These are phyloP conservation scores for Drosophila nigricruria DNA, from an alignment of 2,888 invertebrate genomes.

Conservation along the genomic window DNA sequence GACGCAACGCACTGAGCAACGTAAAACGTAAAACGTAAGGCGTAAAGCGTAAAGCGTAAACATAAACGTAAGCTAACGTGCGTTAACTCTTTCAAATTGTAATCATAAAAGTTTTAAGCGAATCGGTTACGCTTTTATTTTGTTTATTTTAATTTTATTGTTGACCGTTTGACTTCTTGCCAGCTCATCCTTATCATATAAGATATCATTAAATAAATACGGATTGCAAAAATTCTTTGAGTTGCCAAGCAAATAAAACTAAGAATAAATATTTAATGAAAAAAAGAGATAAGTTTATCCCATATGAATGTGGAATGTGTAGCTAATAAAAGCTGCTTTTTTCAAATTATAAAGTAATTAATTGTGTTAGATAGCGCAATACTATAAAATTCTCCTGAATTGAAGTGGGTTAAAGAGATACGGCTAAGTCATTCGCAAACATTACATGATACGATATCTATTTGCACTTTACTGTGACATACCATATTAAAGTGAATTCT, in stretches of 20 bases:
- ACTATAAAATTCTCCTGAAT: not conserved
- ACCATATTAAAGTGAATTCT: no score
- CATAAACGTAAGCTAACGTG: not conserved
- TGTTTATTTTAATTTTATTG: not conserved
- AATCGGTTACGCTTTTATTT: not conserved
- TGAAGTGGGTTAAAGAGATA: not conserved
- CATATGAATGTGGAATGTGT: no score
- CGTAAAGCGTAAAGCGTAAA: not conserved
- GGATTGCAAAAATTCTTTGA: not conserved
- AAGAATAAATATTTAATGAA: not conserved
- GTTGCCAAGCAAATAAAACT: not conserved
- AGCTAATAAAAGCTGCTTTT: not conserved
- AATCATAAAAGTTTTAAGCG: no score
- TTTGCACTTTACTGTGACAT: no score
- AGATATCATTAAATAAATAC: not conserved
- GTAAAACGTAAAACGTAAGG: not conserved
- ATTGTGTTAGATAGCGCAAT: no score
- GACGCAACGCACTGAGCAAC: not conserved
- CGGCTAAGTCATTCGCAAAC: not conserved
- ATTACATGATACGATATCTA: not conserved
- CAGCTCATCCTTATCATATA: not conserved
- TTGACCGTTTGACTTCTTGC: not conserved
- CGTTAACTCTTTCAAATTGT: not conserved
- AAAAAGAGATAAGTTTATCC: not conserved
- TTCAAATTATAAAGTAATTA: not conserved